Base-by-base conservation (phyloP, 2,888 invertebrate species). In the Anagyrus pseudococci region DNA sequence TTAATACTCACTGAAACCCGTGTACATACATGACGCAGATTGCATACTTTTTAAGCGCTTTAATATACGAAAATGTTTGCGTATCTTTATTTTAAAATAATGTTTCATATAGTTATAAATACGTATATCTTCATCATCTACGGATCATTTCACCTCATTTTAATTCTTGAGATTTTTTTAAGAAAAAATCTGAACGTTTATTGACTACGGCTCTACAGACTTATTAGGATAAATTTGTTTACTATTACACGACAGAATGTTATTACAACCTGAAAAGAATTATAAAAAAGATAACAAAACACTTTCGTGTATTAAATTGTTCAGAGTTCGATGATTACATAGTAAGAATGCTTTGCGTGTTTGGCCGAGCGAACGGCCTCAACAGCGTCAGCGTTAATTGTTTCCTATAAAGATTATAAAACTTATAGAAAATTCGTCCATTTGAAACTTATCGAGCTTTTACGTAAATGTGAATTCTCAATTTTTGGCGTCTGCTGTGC, bases 391-490 rank as follows among this genome's bases (percentile, higher is more conserved):
- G 37, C 58, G 37, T 47, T 54, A 40, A 54, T 62, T 47, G 55
- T 64, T 60, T 61, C 13, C 37, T 61, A 53, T 62, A 23, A 41
- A 46, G 62, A 52, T 62, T 29, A 22, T 65, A 33, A 56, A 57
- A 20, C 40, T 25, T 63, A 54, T 62, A 58, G 37, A 65, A 65
- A 77, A 77, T 77, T 76, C 78, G 78, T 78, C 77, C 78, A 78
- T 73, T 37, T 37, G 64, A 70, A 72, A 76, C 75, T 73, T 75
- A 73, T 72, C 79, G 77, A 79, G 78, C 77, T 80, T 79, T 73
- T 74, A 73, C n/a, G 20, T 74, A 69, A 73, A 70, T 72, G 70
- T 70, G 29, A 61, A 60, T 58, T 37, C 33, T 37, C 13, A 37
- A 37, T 37, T 64, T 62, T 52, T 55, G 22, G 46, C 55, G 22